These are phyloP conservation scores for Oxyscelio sp. DNA, from an alignment of 2,888 invertebrate genomes.

Conservation along the genomic window DNA sequence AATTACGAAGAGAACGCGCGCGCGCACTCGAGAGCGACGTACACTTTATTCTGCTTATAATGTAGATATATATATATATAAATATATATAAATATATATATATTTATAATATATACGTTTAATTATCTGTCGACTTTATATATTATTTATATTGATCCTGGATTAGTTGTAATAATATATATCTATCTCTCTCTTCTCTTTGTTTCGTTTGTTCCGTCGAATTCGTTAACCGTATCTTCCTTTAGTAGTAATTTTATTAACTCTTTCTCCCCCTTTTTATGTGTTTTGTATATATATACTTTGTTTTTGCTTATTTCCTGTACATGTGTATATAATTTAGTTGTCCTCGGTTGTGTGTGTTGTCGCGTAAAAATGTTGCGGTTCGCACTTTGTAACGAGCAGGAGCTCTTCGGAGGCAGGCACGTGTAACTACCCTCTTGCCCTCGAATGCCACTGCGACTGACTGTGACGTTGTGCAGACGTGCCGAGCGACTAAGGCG, in stretches of 20 bases:
- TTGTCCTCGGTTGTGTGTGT: background rate
- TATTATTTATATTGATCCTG: background rate
- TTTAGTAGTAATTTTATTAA: too few species aligned
- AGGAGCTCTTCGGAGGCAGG: slow-evolving; percentile 86
- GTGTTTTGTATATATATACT: slow-evolving; percentile 15
- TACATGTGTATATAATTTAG: too few species aligned
- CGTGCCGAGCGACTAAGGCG: slow-evolving; percentile 71
- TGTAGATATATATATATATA: slow-evolving; percentile 23
- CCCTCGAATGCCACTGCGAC: slow-evolving; percentile 87
- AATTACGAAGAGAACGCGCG: slow-evolving; percentile 86
- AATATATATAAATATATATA: slow-evolving; percentile 13
- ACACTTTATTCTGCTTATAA: slow-evolving; percentile 82
- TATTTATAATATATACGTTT: slow-evolving; percentile 12
- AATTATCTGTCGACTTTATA: too few species aligned
- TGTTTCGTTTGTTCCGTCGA: slow-evolving; percentile 60
- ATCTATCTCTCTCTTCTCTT: slow-evolving; percentile 60
- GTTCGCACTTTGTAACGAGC: slow-evolving; percentile 75
- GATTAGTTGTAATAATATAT: slow-evolving; percentile 34
- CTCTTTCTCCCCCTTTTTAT: background rate
- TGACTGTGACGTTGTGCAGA: slow-evolving; percentile 80
- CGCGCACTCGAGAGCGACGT: slow-evolving; percentile 86
- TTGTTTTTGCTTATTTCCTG: background rate
- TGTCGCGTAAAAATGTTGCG: slow-evolving; percentile 77
- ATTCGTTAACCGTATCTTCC: too few species aligned
- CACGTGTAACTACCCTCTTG: slow-evolving; percentile 88